These are phyloP conservation scores for Dunckerocampus dactyliophorus DNA, from an alignment of 2,113 vertebrate genomes.

Conservation along the genomic window DNA sequence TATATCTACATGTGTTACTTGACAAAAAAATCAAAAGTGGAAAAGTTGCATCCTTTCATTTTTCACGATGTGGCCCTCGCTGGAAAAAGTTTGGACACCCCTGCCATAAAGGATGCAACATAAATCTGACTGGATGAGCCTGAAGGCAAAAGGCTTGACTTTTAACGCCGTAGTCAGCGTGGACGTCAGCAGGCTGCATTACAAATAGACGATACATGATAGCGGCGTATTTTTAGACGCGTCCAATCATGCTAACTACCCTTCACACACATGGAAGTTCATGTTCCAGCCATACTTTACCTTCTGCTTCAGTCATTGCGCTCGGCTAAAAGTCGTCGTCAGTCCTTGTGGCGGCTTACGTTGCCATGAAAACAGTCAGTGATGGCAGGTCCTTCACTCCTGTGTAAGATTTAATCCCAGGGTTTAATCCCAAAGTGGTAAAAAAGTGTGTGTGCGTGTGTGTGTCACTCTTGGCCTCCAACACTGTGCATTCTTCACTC, in stretches of 20 bases:
- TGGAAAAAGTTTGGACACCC: no score
- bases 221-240: constrained; percentile 60
- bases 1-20: no score
- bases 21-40: no score
- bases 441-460: no score
- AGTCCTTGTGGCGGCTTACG: constrained; percentile 31
- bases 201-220: constrained; percentile 56
- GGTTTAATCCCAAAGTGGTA: constrained; percentile 20
- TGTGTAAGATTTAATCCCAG: constrained; percentile 26
- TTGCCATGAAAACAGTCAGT: constrained; percentile 39
- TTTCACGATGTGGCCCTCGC: no score
- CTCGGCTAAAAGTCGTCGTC: constrained; percentile 1
- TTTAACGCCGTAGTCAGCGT: no score
- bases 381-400: constrained; percentile 19
- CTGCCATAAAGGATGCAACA: no score
- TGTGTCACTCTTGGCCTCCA: background rate
- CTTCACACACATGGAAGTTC: constrained; percentile 6
- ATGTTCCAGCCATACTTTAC: constrained; percentile 36
- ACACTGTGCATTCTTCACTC: background rate
- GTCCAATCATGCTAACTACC: constrained; percentile 30
- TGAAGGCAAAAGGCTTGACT: no score
- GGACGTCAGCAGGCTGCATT: constrained; percentile 19
- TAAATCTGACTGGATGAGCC: no score
- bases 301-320: constrained; percentile 61
- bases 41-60: no score